Percentiles rank a stretch among this genome's conserved stretches.
Conservation (phyloP, 2,797 vertebrate genomes). For the Molothrus aeneus region DNA sequence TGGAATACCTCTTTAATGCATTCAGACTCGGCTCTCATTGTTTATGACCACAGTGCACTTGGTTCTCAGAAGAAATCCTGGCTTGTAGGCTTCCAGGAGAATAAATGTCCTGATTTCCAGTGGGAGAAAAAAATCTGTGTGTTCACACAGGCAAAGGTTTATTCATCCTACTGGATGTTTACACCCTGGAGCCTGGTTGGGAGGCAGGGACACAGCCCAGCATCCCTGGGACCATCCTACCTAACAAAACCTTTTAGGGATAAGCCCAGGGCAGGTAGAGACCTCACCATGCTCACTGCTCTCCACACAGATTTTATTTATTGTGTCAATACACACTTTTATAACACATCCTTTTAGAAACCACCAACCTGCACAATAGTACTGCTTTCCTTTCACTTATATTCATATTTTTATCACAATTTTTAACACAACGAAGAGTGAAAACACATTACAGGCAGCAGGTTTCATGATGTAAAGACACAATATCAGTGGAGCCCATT, state of each 20-base stretch:
- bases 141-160: not conserved
- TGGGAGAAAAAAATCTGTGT: accelerated
- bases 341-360: not conserved
- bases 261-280: not conserved
- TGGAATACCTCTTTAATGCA: not conserved
- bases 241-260: not conserved
- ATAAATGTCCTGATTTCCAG: not conserved
- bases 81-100: not conserved
- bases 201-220: not conserved
- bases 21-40: not conserved
- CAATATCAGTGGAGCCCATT: accelerated
- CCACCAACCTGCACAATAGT: not conserved
- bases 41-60: not conserved
- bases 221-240: not conserved
- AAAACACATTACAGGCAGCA: not conserved
- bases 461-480: not conserved
- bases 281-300: not conserved
- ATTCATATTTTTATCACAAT: not conserved
- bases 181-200: not conserved
- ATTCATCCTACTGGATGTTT: not conserved
- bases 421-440: not conserved
- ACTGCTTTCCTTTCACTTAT: not conserved
- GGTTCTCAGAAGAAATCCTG: not conserved
- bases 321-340: not conserved
- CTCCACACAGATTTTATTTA: not conserved